Conservation (phyloP, 2,888 invertebrate species). For the Rapana venosa region DNA sequence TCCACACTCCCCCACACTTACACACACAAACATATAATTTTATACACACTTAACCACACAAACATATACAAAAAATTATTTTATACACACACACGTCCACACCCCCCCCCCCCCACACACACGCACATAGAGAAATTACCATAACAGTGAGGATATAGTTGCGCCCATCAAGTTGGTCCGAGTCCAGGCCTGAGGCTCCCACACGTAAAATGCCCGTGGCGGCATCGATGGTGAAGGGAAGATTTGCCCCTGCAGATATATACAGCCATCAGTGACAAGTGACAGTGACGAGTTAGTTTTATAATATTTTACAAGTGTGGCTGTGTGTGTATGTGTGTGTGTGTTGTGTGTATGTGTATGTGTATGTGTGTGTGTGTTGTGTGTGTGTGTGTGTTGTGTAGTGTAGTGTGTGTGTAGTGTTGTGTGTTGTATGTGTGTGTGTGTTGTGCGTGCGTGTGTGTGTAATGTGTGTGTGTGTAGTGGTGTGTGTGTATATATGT, state of each 20-base stretch:
- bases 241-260: background rate
- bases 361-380: conserved; percentile 16
- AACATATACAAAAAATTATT: background rate
- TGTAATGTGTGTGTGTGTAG: no score
- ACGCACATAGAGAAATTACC: conserved; percentile 23
- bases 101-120: background rate
- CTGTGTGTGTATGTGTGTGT: background rate
- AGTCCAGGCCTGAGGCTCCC: conserved; percentile 54
- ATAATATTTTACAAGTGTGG: no score
- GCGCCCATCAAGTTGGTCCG: conserved; percentile 57
- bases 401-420: conserved; percentile 7
- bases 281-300: no score
- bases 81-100: background rate
- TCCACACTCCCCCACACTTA: background rate
- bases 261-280: background rate
- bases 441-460: conserved; percentile 6
- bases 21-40: background rate
- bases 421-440: conserved; percentile 10
- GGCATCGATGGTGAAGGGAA: conserved; percentile 54
- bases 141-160: conserved; percentile 39
- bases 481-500: background rate
- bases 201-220: conserved; percentile 60
- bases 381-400: conserved; percentile 18
- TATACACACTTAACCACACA: background rate
- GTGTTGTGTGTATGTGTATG: conserved; percentile 31